Evolutionary conservation across 2,888 invertebrate species (phyloP).

Genomic region (Carterocephalus palaemon): DNA sequence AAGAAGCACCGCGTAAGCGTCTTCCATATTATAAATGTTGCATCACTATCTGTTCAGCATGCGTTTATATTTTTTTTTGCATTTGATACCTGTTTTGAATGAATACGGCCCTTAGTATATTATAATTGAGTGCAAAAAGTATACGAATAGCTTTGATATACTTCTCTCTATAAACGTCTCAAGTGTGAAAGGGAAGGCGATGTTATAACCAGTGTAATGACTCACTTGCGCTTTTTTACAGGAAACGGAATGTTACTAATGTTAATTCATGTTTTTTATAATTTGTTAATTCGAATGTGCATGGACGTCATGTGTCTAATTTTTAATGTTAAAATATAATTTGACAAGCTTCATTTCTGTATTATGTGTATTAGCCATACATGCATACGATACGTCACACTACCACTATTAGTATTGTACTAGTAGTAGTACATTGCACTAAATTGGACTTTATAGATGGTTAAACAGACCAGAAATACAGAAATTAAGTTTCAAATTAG

Average conservation of each 20-base stretch:
- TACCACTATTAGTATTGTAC: no score
- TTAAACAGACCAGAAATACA: no score
- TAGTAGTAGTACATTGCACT: no score
- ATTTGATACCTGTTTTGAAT: slow-evolving; percentile 10
- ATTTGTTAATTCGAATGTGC: slow-evolving; percentile 1
- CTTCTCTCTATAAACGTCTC: neutral
- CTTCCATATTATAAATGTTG: slow-evolving; percentile 35
- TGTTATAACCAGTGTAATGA: slow-evolving; percentile 9
- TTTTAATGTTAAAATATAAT: neutral
- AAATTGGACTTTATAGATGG: no score
- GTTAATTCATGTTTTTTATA: neutral
- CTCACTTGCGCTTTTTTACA: slow-evolving; percentile 8
- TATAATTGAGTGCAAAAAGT: neutral
- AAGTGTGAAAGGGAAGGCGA: slow-evolving; percentile 14
- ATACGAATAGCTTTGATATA: neutral
- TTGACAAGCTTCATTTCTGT: neutral
- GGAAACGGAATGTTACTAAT: slow-evolving; percentile 14
- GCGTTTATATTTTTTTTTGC: slow-evolving; percentile 26
- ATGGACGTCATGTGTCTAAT: neutral
- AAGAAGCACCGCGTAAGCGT: slow-evolving; percentile 58
- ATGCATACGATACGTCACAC: no score
- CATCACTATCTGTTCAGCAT: slow-evolving; percentile 37
- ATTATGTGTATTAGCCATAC: no score
- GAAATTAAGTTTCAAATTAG: no score
- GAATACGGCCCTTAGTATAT: no score